phyloP scores from a whole-genome alignment of 2,888 invertebrate species.

The Bombylius major region DNA sequence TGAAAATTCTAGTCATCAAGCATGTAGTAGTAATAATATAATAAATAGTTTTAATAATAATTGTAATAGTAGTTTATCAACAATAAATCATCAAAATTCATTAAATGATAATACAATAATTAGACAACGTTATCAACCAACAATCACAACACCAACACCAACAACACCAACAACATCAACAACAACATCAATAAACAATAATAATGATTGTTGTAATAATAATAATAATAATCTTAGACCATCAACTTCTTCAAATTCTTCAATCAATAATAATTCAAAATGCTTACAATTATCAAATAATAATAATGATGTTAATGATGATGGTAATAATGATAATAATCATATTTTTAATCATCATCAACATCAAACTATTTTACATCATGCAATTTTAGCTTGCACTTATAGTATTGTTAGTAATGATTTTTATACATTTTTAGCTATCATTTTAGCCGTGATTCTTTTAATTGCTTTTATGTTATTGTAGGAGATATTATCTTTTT shows the following conservation, averaged over 20 bases:
- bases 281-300: neutral
- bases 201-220: neutral
- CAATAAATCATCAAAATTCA: neutral
- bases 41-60: neutral
- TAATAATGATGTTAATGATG: neutral
- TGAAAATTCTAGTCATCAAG: neutral
- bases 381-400: constrained; percentile 63
- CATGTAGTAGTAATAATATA: neutral
- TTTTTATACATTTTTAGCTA: constrained; percentile 59
- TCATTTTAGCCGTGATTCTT: constrained; percentile 60
- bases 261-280: neutral
- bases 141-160: neutral
- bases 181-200: neutral
- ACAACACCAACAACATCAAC: neutral
- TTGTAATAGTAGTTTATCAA: neutral
- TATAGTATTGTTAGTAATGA: constrained; percentile 62
- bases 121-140: neutral
- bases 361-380: constrained; percentile 37
- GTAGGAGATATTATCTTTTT: neutral
- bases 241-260: neutral
- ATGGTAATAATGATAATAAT: too few relatives aligned
- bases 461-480: constrained; percentile 46
- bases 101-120: neutral
- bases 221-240: neutral
- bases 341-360: neutral